Evolutionary conservation across 1,140 invertebrate genomes (phyloP).

Genomic region (Meteorus sp.): DNA sequence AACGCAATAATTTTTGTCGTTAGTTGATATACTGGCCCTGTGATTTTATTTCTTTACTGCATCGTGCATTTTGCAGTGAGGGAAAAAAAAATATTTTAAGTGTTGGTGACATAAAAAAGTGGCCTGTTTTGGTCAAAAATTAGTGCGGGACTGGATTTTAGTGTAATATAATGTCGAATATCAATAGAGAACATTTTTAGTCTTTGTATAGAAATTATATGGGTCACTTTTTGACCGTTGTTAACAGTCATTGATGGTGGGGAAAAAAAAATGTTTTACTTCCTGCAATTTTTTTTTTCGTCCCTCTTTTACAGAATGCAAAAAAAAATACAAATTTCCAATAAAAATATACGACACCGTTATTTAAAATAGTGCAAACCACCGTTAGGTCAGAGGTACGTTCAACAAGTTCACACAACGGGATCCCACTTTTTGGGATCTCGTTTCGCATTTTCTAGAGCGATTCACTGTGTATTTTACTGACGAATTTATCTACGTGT

Average conservation of each 20-base stretch:
- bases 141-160: too few relatives aligned
- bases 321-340: slow-evolving; percentile 33
- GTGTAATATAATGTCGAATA: too few relatives aligned
- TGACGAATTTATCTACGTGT: too few relatives aligned
- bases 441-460: slow-evolving; percentile 41
- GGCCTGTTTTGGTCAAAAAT: slow-evolving; percentile 53
- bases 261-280: too few relatives aligned
- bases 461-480: not conserved
- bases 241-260: too few relatives aligned
- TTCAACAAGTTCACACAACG: slow-evolving; percentile 39
- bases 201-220: too few relatives aligned
- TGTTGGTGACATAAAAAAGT: slow-evolving; percentile 37
- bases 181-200: too few relatives aligned
- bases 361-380: slow-evolving; percentile 48
- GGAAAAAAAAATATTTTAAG: slow-evolving; percentile 39
- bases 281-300: too few relatives aligned
- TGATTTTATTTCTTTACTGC: slow-evolving; percentile 45
- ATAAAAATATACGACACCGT: slow-evolving; percentile 54
- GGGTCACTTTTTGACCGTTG: too few relatives aligned
- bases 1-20: too few relatives aligned
- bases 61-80: too few relatives aligned
- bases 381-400: slow-evolving; percentile 33
- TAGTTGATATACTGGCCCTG: not conserved
- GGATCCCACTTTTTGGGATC: slow-evolving; percentile 43
- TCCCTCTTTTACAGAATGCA: not conserved